Percentiles rank a stretch among this genome's conserved stretches.
Conservation (phyloP, 2,797 vertebrate species). For the Macrochelys suwanniensis region DNA sequence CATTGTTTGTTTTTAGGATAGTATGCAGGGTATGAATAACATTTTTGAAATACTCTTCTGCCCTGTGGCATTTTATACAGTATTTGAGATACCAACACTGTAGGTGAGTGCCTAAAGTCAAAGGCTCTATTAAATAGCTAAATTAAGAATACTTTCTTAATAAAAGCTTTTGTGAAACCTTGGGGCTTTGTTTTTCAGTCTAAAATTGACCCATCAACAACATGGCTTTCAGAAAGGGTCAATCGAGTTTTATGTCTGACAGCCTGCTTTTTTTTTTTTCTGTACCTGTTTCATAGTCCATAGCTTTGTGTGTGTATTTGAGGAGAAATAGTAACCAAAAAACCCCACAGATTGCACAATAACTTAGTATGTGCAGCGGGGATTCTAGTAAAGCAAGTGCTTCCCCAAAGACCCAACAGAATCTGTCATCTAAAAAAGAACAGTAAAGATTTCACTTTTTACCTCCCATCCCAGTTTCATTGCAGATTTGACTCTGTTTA, state of each 20-base stretch:
- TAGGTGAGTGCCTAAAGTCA: background rate
- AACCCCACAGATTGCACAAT: background rate
- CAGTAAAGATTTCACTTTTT: background rate
- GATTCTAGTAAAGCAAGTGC: background rate
- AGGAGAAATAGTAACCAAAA: background rate
- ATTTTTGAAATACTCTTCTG: background rate
- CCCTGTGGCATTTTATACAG: background rate
- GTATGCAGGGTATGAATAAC: background rate
- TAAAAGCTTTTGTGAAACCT: background rate
- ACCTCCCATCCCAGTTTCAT: background rate
- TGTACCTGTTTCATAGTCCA: background rate
- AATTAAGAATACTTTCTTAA: background rate
- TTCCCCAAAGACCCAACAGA: background rate
- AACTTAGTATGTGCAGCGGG: background rate
- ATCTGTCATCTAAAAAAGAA: background rate
- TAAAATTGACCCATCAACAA: too few species aligned
- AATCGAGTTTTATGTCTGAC: background rate
- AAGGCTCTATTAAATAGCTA: background rate
- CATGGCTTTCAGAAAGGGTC: too few species aligned
- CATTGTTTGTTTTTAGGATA: background rate
- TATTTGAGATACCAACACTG: background rate
- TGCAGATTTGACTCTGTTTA: background rate
- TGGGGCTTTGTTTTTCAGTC: background rate
- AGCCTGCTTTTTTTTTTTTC: background rate
- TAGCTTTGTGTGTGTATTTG: background rate